Percentiles rank a stretch among this genome's conserved stretches.
Evolutionary conservation across 2,888 invertebrate species (phyloP).

Genomic region (Toxonevra muliebris): DNA sequence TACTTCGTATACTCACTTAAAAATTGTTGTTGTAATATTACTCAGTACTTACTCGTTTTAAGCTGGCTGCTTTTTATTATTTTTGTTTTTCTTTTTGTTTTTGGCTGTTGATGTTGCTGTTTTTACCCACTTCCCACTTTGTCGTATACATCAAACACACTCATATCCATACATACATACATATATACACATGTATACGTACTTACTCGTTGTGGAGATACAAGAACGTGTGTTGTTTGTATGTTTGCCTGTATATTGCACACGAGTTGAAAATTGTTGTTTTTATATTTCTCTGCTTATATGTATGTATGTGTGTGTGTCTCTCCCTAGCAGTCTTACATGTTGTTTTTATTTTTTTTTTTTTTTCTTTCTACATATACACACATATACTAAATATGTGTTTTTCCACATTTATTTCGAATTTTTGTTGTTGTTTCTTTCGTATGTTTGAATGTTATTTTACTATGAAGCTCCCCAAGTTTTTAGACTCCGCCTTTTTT

Average conservation of each 20-base stretch:
- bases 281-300: slow-evolving; percentile 19
- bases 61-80: too few relatives aligned
- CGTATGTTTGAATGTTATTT: slow-evolving; percentile 37
- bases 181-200: slow-evolving; percentile 11
- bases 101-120: too few relatives aligned
- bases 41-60: too few relatives aligned
- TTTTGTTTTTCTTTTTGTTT: too few relatives aligned
- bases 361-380: slow-evolving; percentile 37
- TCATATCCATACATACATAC: slow-evolving; percentile 11
- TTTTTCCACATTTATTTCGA: slow-evolving; percentile 38
- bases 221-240: slow-evolving; percentile 37
- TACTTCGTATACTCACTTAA: too few relatives aligned
- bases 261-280: slow-evolving; percentile 52
- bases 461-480: slow-evolving; percentile 53
- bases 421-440: slow-evolving; percentile 33
- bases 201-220: slow-evolving; percentile 35
- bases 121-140: too few relatives aligned
- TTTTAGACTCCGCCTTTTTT: slow-evolving; percentile 61
- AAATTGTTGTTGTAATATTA: too few relatives aligned
- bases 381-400: slow-evolving; percentile 17
- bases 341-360: slow-evolving; percentile 44
- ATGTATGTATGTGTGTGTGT: slow-evolving; percentile 40
- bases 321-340: slow-evolving; percentile 39
- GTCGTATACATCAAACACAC: not conserved
- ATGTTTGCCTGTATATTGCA: slow-evolving; percentile 46